Percentiles rank a stretch among this genome's conserved stretches.
phyloP scores from a whole-genome alignment of 2,113 vertebrate genomes.

The Dolichotis patagonum region DNA sequence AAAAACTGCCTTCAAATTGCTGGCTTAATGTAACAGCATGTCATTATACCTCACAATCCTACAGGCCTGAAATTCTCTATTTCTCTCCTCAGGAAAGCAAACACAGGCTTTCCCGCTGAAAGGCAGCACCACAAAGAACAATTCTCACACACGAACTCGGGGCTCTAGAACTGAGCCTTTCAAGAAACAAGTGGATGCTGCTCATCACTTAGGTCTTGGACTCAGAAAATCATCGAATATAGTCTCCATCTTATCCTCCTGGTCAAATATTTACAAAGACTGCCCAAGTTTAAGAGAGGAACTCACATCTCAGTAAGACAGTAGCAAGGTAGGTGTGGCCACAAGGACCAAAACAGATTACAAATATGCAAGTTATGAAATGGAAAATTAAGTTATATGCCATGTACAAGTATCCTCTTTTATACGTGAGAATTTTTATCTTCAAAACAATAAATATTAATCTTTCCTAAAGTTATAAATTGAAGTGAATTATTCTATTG shows the following conservation, averaged over 20 bases:
- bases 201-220: neutral
- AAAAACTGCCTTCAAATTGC: neutral
- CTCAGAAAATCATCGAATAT: neutral
- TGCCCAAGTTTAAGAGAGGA: neutral
- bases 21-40: neutral
- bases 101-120: neutral
- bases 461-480: neutral
- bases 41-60: neutral
- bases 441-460: neutral
- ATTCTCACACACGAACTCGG: neutral
- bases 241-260: neutral
- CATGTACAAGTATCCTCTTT: neutral
- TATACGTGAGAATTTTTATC: neutral
- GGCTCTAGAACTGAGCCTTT: neutral
- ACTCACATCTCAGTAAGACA: neutral
- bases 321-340: neutral
- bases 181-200: neutral
- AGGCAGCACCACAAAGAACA: neutral
- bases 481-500: neutral
- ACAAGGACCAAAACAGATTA: neutral
- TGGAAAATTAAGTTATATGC: slow-evolving; percentile 9
- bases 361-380: neutral
- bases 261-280: slow-evolving; percentile 13
- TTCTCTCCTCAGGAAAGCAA: neutral
- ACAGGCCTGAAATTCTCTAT: neutral